Evolutionary conservation across 2,113 vertebrate species (phyloP).

Genomic region (Geococcyx californianus): DNA sequence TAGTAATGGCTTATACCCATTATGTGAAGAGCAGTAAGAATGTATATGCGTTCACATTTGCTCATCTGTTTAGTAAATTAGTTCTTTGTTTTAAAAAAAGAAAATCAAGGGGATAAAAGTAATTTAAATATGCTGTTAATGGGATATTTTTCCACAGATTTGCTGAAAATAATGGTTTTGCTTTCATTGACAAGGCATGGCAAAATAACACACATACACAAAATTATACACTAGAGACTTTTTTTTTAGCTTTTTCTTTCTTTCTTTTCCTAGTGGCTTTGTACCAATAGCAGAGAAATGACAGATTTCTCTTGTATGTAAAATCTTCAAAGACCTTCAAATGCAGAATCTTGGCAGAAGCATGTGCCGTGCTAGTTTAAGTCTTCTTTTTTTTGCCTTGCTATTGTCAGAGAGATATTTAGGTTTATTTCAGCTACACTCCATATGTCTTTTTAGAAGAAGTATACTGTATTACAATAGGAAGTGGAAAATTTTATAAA

Average conservation of each 20-base stretch:
- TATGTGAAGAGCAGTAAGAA: not conserved
- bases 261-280: not conserved
- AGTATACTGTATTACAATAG: not conserved
- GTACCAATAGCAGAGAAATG: not conserved
- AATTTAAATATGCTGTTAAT: not conserved
- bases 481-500: not conserved
- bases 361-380: not conserved
- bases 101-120: not conserved
- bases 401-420: not conserved
- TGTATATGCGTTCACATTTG: not conserved
- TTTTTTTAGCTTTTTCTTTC: not conserved
- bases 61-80: not conserved
- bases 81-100: not conserved
- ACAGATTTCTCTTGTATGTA: not conserved
- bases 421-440: not conserved
- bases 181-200: not conserved
- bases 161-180: not conserved
- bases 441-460: not conserved
- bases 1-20: rapidly evolving
- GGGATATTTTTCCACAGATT: not conserved
- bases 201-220: not conserved
- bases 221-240: not conserved
- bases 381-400: not conserved
- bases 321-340: not conserved
- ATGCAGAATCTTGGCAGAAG: not conserved